A percentile compares a stretch with the other conserved stretches of the same genome.
These are phyloP conservation scores for Lepetodrilus schrolli DNA, from an alignment of 2,888 invertebrate species.

Conservation along the genomic window DNA sequence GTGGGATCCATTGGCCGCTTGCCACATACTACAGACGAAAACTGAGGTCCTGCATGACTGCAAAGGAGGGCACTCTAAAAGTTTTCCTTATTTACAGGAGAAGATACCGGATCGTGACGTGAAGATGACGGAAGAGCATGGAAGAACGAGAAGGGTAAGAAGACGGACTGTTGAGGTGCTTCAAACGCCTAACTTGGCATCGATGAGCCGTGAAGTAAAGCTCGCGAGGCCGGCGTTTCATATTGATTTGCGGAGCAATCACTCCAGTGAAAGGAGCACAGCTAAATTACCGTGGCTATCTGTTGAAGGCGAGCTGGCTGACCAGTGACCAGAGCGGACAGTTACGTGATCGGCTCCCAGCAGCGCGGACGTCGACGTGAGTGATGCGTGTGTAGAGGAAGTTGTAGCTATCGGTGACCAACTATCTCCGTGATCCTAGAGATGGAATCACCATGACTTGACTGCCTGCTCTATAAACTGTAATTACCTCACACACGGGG, in stretches of 20 bases:
- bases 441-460: no score
- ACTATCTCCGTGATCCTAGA: no score
- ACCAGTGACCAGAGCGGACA: background rate
- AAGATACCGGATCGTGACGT: background rate
- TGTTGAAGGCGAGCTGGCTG: conserved; percentile 11
- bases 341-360: conserved; percentile 10
- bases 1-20: background rate
- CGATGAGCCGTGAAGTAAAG: conserved; percentile 3
- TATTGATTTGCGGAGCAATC: conserved; percentile 13
- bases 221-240: background rate
- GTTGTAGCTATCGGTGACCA: no score
- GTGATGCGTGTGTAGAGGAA: no score
- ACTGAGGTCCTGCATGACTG: background rate
- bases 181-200: background rate
- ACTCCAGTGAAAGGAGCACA: background rate
- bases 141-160: background rate
- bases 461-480: background rate
- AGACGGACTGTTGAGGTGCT: background rate
- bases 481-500: background rate
- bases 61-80: background rate
- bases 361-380: no score
- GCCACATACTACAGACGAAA: background rate
- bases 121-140: background rate
- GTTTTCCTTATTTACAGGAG: no score
- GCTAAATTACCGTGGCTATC: conserved; percentile 19